Conservation (phyloP, 1,140 invertebrate species). For the Hyposmocoma kahamanoa region DNA sequence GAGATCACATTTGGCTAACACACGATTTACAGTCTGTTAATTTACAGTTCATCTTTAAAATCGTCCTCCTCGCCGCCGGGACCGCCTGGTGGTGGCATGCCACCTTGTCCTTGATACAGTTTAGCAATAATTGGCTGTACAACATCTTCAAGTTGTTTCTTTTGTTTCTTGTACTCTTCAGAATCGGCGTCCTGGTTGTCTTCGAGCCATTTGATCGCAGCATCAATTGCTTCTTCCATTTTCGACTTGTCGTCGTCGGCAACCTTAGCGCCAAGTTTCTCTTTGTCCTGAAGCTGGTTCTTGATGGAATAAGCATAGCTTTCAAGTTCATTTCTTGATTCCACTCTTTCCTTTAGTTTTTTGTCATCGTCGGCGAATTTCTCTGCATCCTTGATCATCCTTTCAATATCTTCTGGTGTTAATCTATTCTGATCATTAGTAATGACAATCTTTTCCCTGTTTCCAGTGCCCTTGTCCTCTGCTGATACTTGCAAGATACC, state of each 20-base stretch:
- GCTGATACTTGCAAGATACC: constrained; percentile 97
- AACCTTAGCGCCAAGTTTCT: constrained; percentile 96
- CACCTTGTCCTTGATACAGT: constrained; percentile 91
- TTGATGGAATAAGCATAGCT: constrained; percentile 98
- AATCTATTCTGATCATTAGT: constrained; percentile 98
- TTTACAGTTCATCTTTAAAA: constrained; percentile 91
- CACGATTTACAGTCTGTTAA: constrained; percentile 47
- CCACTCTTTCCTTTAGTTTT: constrained; percentile 97
- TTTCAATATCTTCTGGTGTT: constrained; percentile 97
- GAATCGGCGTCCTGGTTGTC: constrained; percentile 95
- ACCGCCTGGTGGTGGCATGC: constrained; percentile 79
- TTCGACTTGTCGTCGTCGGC: constrained; percentile 94
- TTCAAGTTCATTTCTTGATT: constrained; percentile 96
- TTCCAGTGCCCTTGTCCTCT: constrained; percentile 98
- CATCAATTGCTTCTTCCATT: constrained; percentile 96
- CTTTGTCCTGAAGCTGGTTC: constrained; percentile 97
- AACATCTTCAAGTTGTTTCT: constrained; percentile 96
- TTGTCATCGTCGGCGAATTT: constrained; percentile 99
- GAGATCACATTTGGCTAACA: constrained; percentile 60
- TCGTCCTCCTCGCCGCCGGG: constrained; percentile 80
- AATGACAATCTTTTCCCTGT: constrained; percentile 98
- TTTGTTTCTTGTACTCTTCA: constrained; percentile 96
- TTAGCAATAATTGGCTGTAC: constrained; percentile 99
- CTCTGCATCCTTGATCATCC: constrained; percentile 99
- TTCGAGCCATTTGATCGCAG: constrained; percentile 98